Evolutionary conservation across 1,140 invertebrate genomes (phyloP).

Genomic region (Camponotus pennsylvanicus): DNA sequence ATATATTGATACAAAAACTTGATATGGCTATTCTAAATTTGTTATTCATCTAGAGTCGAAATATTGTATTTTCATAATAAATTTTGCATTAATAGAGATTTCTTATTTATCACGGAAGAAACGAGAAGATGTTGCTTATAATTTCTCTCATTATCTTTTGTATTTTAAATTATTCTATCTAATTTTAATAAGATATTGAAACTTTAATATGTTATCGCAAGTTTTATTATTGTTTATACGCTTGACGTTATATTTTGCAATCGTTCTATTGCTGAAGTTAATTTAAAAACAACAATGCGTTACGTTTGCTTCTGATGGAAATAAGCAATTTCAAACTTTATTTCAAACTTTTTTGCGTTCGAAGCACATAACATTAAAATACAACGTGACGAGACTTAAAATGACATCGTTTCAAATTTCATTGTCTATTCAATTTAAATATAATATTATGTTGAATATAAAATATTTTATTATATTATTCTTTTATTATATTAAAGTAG

Average conservation of each 20-base stretch:
- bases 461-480: background rate
- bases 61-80: background rate
- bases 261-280: constrained; percentile 9
- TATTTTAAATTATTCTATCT: constrained; percentile 9
- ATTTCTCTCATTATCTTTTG: background rate
- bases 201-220: background rate
- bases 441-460: background rate
- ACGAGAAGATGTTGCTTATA: background rate
- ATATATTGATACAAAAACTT: background rate
- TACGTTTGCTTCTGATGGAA: background rate
- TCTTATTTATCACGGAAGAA: constrained; percentile 17
- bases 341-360: background rate
- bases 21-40: background rate
- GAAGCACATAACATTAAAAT: constrained; percentile 35
- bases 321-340: constrained; percentile 36
- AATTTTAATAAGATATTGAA: background rate
- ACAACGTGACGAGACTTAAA: constrained; percentile 10
- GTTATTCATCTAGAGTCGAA: background rate
- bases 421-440: background rate
- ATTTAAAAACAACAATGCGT: constrained; percentile 26
- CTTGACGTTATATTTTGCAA: constrained; percentile 13
- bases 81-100: background rate
- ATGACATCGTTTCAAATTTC: background rate
- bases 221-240: constrained; percentile 7
- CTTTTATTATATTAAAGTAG: background rate